Conservation (phyloP, 2,113 vertebrate genomes). For the Mastomys coucha region DNA sequence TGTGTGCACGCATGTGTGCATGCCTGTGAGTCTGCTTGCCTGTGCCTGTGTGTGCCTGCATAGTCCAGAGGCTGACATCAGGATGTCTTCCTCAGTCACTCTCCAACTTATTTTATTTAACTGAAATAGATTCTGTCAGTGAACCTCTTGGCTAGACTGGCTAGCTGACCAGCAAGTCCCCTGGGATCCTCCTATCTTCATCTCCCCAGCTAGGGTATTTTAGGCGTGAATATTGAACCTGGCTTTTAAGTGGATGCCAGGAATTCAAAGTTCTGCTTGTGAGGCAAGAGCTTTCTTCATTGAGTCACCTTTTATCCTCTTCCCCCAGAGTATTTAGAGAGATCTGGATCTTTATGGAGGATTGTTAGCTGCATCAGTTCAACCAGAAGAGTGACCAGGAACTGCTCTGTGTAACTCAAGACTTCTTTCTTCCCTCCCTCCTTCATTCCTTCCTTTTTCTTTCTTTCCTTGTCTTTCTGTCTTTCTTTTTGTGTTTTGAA, state of each 20-base stretch:
- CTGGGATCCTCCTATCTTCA: too few species aligned
- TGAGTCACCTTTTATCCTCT: background rate
- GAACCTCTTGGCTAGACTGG: background rate
- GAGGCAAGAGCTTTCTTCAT: background rate
- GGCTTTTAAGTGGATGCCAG: background rate
- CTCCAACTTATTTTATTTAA: background rate
- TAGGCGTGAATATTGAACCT: background rate
- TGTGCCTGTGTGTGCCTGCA: background rate
- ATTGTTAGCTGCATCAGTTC: background rate
- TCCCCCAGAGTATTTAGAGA: background rate
- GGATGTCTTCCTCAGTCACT: background rate
- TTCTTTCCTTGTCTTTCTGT: accelerated
- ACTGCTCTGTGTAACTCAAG: background rate
- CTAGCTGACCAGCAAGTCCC: background rate
- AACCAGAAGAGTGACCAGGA: background rate
- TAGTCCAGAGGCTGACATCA: background rate
- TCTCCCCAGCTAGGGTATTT: too few species aligned
- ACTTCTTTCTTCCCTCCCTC: background rate
- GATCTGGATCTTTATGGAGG: background rate
- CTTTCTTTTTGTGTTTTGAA: background rate
- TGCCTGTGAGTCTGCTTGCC: background rate
- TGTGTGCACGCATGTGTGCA: background rate
- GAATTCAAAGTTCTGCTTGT: background rate
- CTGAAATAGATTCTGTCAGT: background rate
- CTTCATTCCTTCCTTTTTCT: too few species aligned